Conservation (phyloP, 2,888 invertebrate species). For the Galerucella nymphaeae region DNA sequence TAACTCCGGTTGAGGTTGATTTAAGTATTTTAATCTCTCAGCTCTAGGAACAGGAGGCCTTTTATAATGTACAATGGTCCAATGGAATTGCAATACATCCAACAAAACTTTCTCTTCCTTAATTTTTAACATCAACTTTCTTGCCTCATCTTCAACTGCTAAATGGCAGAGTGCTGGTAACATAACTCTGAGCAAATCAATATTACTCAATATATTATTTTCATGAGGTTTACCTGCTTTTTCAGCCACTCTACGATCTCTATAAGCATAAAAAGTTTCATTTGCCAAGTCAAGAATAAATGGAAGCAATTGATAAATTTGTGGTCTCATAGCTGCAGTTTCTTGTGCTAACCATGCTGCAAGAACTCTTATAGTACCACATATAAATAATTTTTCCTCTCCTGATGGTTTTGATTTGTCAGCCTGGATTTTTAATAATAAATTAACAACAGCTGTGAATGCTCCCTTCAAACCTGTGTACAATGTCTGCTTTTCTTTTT, state of each 20-base stretch:
- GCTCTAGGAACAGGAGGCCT: constrained; percentile 84
- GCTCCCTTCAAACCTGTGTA: constrained; percentile 91
- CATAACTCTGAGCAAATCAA: constrained; percentile 83
- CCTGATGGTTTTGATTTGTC: constrained; percentile 80
- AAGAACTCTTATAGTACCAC: constrained; percentile 84
- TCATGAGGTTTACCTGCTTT: constrained; percentile 68
- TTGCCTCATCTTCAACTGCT: constrained; percentile 88
- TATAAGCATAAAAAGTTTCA: constrained; percentile 82
- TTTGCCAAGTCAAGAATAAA: constrained; percentile 84
- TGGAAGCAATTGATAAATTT: constrained; percentile 83
- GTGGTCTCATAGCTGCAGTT: constrained; percentile 86
- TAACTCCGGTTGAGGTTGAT: constrained; percentile 80
- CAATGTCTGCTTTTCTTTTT: constrained; percentile 90
- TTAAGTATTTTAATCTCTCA: constrained; percentile 79
- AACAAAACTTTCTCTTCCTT: constrained; percentile 85
- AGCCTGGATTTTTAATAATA: constrained; percentile 78
- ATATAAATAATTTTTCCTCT: constrained; percentile 82
- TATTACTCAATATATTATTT: constrained; percentile 59
- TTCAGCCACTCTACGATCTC: constrained; percentile 76
- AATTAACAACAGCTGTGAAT: constrained; percentile 82
- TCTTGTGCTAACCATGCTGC: constrained; percentile 93
- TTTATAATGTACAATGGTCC: constrained; percentile 88
- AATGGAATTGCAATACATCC: constrained; percentile 84
- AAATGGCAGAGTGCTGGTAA: constrained; percentile 91
- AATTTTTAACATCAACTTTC: constrained; percentile 80